phyloP scores from a whole-genome alignment of 2,888 invertebrate genomes.

The Dynastes tityus region DNA sequence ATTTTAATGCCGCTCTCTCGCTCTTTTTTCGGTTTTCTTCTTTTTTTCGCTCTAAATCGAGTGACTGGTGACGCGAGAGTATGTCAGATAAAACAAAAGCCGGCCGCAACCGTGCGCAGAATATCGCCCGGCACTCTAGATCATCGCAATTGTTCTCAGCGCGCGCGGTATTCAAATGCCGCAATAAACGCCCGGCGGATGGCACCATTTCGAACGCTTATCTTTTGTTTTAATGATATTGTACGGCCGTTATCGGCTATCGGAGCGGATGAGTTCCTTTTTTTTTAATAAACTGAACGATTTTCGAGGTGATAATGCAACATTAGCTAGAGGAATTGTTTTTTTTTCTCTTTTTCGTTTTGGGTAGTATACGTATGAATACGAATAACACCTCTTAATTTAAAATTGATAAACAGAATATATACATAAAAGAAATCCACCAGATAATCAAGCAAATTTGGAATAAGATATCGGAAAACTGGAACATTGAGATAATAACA shows the following conservation, averaged over 20 bases:
- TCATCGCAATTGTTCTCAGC: slow-evolving; percentile 58
- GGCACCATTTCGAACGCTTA: slow-evolving; percentile 63
- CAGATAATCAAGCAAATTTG: no score
- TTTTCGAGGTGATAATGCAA: slow-evolving; percentile 24
- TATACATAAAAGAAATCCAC: no score
- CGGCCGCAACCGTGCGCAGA: background rate
- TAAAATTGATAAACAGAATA: background rate
- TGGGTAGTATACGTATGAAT: background rate
- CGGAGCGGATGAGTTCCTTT: slow-evolving; percentile 56
- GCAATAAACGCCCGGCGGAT: slow-evolving; percentile 64
- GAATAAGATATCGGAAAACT: no score
- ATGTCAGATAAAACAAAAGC: slow-evolving; percentile 37
- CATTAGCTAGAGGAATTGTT: background rate
- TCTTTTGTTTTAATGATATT: slow-evolving; percentile 64
- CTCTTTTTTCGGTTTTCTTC: background rate
- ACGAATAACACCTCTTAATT: background rate
- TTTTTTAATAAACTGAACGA: slow-evolving; percentile 54
- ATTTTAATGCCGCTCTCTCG: slow-evolving; percentile 10
- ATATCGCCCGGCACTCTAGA: slow-evolving; percentile 34
- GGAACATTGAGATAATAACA: no score
- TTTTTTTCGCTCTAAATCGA: slow-evolving; percentile 7
- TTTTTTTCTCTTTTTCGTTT: background rate
- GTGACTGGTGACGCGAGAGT: slow-evolving; percentile 31
- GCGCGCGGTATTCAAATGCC: slow-evolving; percentile 63
- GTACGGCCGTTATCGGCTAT: slow-evolving; percentile 58